These are phyloP conservation scores for Falco peregrinus DNA, from an alignment of 2,797 vertebrate species.

Conservation along the genomic window DNA sequence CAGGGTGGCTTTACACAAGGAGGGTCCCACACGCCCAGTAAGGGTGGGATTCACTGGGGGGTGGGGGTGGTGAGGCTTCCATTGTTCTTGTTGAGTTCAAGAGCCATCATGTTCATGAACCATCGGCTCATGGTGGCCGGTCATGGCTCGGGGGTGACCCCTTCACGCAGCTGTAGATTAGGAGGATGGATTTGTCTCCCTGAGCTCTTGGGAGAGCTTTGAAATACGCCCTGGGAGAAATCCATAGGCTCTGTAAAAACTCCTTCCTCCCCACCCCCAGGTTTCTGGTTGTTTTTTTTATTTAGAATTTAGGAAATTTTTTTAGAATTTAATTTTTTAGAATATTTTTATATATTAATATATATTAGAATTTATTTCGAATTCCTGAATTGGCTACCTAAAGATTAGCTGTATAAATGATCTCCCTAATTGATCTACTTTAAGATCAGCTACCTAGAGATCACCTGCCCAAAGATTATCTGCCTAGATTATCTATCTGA, in stretches of 20 bases:
- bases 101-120: too few relatives aligned
- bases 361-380: not conserved
- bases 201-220: not conserved
- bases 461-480: not conserved
- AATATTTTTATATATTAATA: too few relatives aligned
- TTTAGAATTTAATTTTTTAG: too few relatives aligned
- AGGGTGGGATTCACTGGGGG: not conserved
- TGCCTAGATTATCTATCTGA: too few relatives aligned
- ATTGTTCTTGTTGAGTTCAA: too few relatives aligned
- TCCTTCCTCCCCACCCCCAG: not conserved
- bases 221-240: not conserved
- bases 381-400: not conserved
- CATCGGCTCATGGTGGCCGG: not conserved
- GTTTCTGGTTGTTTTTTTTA: not conserved
- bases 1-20: too few relatives aligned
- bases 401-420: too few relatives aligned
- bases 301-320: too few relatives aligned
- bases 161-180: too few relatives aligned
- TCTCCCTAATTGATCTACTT: too few relatives aligned
- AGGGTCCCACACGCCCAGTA: not conserved
- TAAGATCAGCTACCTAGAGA: not conserved
- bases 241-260: not conserved
- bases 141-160: not conserved
- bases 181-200: fast-evolving
- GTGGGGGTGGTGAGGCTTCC: not conserved